These are phyloP conservation scores for Tribolium freemani DNA, from an alignment of 2,888 invertebrate genomes.

Conservation along the genomic window DNA sequence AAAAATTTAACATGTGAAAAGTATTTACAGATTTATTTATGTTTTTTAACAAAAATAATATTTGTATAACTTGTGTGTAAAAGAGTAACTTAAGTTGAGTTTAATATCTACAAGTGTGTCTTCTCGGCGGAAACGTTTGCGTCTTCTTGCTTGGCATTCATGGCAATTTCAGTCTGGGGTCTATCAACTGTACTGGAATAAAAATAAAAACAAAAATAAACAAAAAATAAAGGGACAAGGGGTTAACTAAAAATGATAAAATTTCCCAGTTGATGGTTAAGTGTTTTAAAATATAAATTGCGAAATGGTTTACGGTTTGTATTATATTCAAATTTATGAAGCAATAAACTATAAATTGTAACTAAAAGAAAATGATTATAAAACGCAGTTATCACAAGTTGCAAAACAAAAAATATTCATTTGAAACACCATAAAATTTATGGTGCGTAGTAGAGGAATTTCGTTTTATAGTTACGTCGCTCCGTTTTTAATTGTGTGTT, in stretches of 20 bases:
- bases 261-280: no score
- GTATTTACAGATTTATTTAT: conserved; percentile 10
- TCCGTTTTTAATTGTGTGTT: no score
- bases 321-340: neutral
- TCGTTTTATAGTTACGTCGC: neutral
- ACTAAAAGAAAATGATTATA: neutral
- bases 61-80: conserved; percentile 4
- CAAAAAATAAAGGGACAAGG: conserved; percentile 6
- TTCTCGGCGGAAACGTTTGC: conserved; percentile 41
- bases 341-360: neutral
- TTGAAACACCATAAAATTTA: neutral
- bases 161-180: conserved; percentile 29
- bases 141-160: conserved; percentile 43
- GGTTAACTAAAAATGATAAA: conserved; percentile 4
- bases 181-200: conserved; percentile 43
- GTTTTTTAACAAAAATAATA: conserved; percentile 23
- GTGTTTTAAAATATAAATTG: neutral
- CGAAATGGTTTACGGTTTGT: neutral
- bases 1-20: neutral
- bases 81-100: conserved; percentile 13
- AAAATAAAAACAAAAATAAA: conserved; percentile 41
- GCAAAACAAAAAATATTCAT: neutral
- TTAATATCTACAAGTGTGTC: conserved; percentile 39
- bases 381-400: neutral
- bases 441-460: neutral